phyloP scores from a whole-genome alignment of 2,797 vertebrate species.

The Crypturellus tataupa region DNA sequence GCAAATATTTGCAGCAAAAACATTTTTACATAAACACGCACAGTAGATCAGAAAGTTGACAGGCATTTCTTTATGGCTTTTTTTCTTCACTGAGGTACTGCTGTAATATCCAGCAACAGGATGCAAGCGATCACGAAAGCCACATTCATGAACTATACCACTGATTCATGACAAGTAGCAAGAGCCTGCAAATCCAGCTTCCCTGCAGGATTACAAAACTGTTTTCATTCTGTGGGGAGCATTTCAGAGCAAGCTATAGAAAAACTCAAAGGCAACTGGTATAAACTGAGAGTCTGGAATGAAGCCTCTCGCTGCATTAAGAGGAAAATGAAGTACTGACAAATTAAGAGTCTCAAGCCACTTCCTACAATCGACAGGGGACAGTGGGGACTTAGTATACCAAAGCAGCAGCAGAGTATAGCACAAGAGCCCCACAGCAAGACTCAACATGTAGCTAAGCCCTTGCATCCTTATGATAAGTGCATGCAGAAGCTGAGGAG shows the following conservation, averaged over 20 bases:
- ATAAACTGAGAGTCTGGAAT: neutral
- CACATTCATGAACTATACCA: conserved; percentile 43
- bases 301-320: neutral
- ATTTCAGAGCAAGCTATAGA: conserved; percentile 37
- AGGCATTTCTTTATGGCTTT: conserved; percentile 82
- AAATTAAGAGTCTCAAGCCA: neutral
- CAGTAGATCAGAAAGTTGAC: conserved; percentile 68
- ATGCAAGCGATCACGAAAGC: conserved; percentile 22
- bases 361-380: conserved; percentile 14
- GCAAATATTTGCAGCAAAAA: conserved; percentile 55
- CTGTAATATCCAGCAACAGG: conserved; percentile 54
- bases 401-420: neutral
- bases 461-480: neutral
- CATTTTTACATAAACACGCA: conserved; percentile 27
- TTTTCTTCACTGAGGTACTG: conserved; percentile 80
- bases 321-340: neutral
- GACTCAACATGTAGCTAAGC: neutral
- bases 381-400: neutral
- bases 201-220: neutral
- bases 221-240: neutral
- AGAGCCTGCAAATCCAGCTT: neutral
- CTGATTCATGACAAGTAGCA: neutral
- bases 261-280: conserved; percentile 50
- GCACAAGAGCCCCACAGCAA: neutral
- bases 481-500: neutral